Base-by-base conservation (phyloP, 2,797 vertebrate genomes). In the Schizopygopsis malacanthus region DNA sequence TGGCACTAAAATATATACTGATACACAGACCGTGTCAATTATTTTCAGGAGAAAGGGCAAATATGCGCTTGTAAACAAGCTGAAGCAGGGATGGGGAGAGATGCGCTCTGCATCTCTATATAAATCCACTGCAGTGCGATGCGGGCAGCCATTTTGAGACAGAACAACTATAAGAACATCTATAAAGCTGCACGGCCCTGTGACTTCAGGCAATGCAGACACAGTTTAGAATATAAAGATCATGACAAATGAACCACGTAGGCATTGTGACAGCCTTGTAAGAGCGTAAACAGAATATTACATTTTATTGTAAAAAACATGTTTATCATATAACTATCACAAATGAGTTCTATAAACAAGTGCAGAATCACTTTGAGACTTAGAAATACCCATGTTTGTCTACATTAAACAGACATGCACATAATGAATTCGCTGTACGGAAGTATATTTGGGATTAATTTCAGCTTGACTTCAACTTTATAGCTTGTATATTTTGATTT, bases 101-200 rank as follows among this genome's bases (percentile, higher is more conserved):
- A 65, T 25, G 4, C 33, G 9, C 33, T 41, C 77, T 18, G 45
- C 15, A 2, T 69, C 45, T 37, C 3, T n/a, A 22, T 20, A 81
- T n/a, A 81, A 54, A 12, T 70, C 18, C 65, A 37, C 65, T 81
- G 79, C 65, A 81, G n/a, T 81, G 79, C 20, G 79, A 69, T 81
- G 12, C 33, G 2, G 33, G 79, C 20, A n/a, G 63, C 65, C 65
- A 81, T 81, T 81, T 81, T 81, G 63, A 81, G 63, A 33, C 61
- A 33, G 12, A 65, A 65, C 11, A 28, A 63, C n/a, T 13, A 13
- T 61, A 12, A 61, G 11, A 25, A 61, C 79, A 20, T 37, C 61
- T 37, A 5, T 12, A 37, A 5, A 52, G 20, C 79, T 54, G 45
- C 12, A 22, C 18, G 37, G 18, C 37, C 20, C 20, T 52, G 20